Percentiles rank a stretch among this genome's conserved stretches.
Conservation (phyloP, 2,888 invertebrate genomes). For the Meandrusa payeni region DNA sequence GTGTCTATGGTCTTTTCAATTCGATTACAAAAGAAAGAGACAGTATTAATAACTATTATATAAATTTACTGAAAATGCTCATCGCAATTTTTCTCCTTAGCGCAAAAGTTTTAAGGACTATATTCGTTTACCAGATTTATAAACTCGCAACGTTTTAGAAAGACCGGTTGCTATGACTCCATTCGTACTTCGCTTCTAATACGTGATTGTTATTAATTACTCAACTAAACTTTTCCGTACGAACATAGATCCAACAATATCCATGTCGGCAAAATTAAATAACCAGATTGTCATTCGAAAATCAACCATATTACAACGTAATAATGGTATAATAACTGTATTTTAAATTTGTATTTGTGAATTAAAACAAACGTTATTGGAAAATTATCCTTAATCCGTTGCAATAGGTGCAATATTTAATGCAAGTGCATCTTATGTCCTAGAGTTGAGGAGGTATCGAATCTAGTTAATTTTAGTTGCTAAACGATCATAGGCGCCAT, state of each 20-base stretch:
- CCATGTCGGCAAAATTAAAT: conserved; percentile 1
- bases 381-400: background rate
- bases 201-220: conserved; percentile 22
- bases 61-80: background rate
- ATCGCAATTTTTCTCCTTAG: background rate
- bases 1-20: too few relatives aligned
- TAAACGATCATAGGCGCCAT: conserved; percentile 11
- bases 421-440: too few relatives aligned
- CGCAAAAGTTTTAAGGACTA: background rate
- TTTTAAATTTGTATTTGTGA: background rate
- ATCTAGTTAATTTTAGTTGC: conserved; percentile 16
- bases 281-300: conserved; percentile 1
- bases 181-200: conserved; percentile 1
- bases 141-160: background rate
- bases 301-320: background rate
- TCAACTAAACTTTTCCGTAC: conserved; percentile 16
- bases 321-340: background rate
- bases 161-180: background rate
- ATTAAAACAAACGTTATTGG: too few relatives aligned
- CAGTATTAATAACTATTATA: conserved; percentile 9
- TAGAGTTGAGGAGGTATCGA: too few relatives aligned
- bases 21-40: conserved; percentile 2
- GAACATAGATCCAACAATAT: too few relatives aligned
- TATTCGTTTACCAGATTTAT: conserved; percentile 1
- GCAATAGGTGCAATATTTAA: too few relatives aligned